Evolutionary conservation across 2,888 invertebrate species (phyloP).

Genomic region (Apeira syringaria): DNA sequence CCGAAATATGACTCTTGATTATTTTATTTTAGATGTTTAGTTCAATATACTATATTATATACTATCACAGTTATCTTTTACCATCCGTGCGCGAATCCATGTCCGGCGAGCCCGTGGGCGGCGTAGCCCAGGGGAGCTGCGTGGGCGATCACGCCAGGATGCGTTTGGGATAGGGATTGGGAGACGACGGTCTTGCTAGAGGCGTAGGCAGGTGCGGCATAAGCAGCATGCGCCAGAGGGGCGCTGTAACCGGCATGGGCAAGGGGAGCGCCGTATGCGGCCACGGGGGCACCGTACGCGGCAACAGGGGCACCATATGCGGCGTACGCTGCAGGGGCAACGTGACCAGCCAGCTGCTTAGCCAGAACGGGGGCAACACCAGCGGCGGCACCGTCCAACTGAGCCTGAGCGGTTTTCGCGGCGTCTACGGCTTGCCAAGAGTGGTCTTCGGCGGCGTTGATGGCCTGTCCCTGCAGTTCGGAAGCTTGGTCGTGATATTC

Average conservation of each 20-base stretch:
- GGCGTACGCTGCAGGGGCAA: conserved; percentile 36
- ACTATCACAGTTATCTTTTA: conserved; percentile 68
- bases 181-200: conserved; percentile 58
- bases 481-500: conserved; percentile 75
- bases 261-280: conserved; percentile 29
- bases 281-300: conserved; percentile 34
- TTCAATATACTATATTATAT: too few relatives aligned
- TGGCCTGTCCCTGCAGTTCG: conserved; percentile 70
- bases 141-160: conserved; percentile 59
- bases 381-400: conserved; percentile 74
- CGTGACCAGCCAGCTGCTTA: conserved; percentile 71
- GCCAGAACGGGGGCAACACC: conserved; percentile 72
- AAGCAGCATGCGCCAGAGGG: conserved; percentile 37
- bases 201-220: conserved; percentile 42
- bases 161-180: conserved; percentile 67
- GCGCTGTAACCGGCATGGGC: conserved; percentile 37
- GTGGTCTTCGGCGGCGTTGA: conserved; percentile 77
- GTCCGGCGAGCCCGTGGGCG: conserved; percentile 36
- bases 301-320: conserved; percentile 29
- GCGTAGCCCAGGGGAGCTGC: conserved; percentile 33
- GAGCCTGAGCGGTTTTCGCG: conserved; percentile 70
- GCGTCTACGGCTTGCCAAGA: conserved; percentile 76
- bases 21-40: conserved; percentile 71
- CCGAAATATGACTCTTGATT: conserved; percentile 74
- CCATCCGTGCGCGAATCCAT: conserved; percentile 62